These are phyloP conservation scores for Tokudaia muenninki DNA, from an alignment of 2,797 vertebrate genomes.

Conservation along the genomic window DNA sequence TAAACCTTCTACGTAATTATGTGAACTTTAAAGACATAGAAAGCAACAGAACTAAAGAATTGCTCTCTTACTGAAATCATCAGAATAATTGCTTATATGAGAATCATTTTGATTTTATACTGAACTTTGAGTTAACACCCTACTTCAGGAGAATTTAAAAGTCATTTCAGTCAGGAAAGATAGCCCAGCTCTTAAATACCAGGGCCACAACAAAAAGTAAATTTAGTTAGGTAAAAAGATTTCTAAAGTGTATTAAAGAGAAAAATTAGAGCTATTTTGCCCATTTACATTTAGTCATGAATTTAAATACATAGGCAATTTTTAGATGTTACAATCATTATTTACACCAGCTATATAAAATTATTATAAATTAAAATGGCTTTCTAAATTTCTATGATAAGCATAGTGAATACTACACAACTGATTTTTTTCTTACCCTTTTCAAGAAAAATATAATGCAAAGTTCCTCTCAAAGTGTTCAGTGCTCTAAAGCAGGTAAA, in stretches of 20 bases:
- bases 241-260: not conserved
- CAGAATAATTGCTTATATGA: not conserved
- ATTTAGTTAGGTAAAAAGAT: not conserved
- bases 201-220: not conserved
- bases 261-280: not conserved
- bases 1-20: not conserved
- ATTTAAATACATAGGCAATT: not conserved
- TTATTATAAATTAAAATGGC: not conserved
- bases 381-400: not conserved
- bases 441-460: not conserved
- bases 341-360: not conserved
- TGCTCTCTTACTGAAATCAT: not conserved
- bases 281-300: not conserved
- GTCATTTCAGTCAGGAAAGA: not conserved
- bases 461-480: not conserved
- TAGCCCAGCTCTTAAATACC: not conserved
- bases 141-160: not conserved
- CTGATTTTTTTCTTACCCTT: not conserved
- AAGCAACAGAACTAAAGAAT: not conserved
- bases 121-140: not conserved
- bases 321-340: too few relatives aligned
- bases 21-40: not conserved
- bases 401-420: not conserved
- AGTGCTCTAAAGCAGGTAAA: not conserved
- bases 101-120: not conserved